Evolutionary conservation across 2,113 vertebrate species (phyloP).

Genomic region (Apteryx mantelli): DNA sequence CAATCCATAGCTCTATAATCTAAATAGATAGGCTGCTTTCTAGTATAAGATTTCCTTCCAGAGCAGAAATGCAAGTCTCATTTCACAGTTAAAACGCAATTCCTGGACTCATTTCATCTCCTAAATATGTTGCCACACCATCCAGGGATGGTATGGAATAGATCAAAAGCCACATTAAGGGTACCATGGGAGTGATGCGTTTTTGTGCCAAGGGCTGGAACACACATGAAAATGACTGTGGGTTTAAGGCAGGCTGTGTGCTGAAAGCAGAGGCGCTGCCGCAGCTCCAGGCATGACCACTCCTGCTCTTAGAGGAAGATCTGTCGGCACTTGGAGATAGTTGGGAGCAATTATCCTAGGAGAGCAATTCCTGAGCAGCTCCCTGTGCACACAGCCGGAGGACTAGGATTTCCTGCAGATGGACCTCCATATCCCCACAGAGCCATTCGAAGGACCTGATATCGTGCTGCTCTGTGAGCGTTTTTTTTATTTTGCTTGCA

Average conservation of each 20-base stretch:
- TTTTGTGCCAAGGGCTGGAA: not conserved
- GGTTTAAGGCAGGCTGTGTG: not conserved
- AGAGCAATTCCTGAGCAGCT: not conserved
- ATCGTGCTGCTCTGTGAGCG: too few relatives aligned
- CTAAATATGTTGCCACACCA: not conserved
- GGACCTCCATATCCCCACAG: too few relatives aligned
- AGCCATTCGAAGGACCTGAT: too few relatives aligned
- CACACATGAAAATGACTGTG: not conserved
- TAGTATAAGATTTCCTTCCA: not conserved
- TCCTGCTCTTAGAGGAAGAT: too few relatives aligned
- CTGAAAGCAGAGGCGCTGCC: not conserved
- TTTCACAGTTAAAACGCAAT: not conserved
- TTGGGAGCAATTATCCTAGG: not conserved
- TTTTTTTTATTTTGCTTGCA: too few relatives aligned
- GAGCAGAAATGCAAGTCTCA: not conserved
- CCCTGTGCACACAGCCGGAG: too few relatives aligned
- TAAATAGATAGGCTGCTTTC: not conserved
- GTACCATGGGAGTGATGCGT: accelerated
- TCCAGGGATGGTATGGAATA: not conserved
- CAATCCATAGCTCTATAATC: not conserved
- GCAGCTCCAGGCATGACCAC: not conserved
- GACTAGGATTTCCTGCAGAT: too few relatives aligned
- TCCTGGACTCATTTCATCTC: not conserved
- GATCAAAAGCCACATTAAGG: not conserved
- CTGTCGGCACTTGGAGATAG: too few relatives aligned